Evolutionary conservation across 2,888 invertebrate genomes (phyloP).

Genomic region (Scaptomyza flava): DNA sequence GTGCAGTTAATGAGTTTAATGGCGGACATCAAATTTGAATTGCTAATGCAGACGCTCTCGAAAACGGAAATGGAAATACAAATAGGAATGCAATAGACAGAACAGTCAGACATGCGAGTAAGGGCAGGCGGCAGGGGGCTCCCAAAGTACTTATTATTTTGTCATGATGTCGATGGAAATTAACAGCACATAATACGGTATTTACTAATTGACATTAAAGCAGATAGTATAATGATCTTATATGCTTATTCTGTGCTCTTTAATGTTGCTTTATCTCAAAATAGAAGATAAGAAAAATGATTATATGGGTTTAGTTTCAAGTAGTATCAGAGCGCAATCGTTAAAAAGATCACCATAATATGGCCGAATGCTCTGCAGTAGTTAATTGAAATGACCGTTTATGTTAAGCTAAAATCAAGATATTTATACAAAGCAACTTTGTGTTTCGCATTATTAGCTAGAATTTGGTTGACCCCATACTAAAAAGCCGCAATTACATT

Average conservation of each 20-base stretch:
- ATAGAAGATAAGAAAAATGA: too few species aligned
- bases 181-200: neutral
- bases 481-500: conserved; percentile 17
- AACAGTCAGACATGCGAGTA: conserved; percentile 8
- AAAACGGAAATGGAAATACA: conserved; percentile 70
- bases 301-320: too few species aligned
- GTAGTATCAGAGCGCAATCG: too few species aligned
- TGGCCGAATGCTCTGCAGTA: neutral
- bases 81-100: conserved; percentile 51
- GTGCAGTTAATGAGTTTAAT: conserved; percentile 81
- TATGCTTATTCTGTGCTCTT: neutral
- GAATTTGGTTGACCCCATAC: conserved; percentile 39
- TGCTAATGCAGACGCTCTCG: conserved; percentile 70
- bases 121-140: neutral
- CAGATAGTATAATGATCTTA: too few species aligned
- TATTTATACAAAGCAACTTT: neutral
- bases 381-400: conserved; percentile 15
- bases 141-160: conserved; percentile 29
- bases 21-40: conserved; percentile 77
- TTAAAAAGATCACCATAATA: neutral
- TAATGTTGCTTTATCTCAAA: too few species aligned
- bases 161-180: conserved; percentile 28
- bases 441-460: conserved; percentile 21
- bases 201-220: conserved; percentile 30
- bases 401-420: neutral